Evolutionary conservation across 2,888 invertebrate genomes (phyloP).

Genomic region (Eilema griseolum): DNA sequence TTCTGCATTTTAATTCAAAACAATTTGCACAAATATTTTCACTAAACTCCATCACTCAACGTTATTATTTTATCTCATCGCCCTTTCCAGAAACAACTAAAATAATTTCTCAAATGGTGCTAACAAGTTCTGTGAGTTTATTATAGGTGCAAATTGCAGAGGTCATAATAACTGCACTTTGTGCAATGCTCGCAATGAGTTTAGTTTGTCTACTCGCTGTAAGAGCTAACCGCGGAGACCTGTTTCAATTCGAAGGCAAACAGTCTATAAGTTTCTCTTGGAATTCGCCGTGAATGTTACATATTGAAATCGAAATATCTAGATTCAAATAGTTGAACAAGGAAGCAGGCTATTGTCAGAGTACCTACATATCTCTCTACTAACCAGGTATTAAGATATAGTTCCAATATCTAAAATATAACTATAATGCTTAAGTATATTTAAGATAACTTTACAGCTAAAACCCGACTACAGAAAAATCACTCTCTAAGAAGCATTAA

Average conservation of each 20-base stretch:
- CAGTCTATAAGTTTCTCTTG: constrained; percentile 56
- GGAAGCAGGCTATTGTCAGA: not conserved
- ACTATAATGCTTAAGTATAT: too few relatives aligned
- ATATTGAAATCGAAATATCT: constrained; percentile 57
- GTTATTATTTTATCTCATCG: constrained; percentile 39
- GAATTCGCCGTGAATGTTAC: constrained; percentile 54
- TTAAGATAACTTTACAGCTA: too few relatives aligned
- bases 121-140: constrained; percentile 48
- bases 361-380: not conserved
- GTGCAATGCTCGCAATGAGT: constrained; percentile 62
- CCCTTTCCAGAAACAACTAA: constrained; percentile 62
- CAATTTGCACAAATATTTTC: constrained; percentile 50
- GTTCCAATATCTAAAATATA: not conserved
- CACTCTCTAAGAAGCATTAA: too few relatives aligned
- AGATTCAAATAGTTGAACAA: constrained; percentile 45
- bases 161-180: constrained; percentile 58
- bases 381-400: not conserved
- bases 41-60: constrained; percentile 71
- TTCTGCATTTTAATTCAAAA: constrained; percentile 46
- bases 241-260: constrained; percentile 60
- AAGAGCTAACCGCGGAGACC: constrained; percentile 55
- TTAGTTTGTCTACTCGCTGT: constrained; percentile 65
- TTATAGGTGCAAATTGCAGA: constrained; percentile 54
- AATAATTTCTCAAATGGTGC: constrained; percentile 44
- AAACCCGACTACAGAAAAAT: too few relatives aligned